phyloP scores from a whole-genome alignment of 1,140 invertebrate genomes.

The Drosophila lini region DNA sequence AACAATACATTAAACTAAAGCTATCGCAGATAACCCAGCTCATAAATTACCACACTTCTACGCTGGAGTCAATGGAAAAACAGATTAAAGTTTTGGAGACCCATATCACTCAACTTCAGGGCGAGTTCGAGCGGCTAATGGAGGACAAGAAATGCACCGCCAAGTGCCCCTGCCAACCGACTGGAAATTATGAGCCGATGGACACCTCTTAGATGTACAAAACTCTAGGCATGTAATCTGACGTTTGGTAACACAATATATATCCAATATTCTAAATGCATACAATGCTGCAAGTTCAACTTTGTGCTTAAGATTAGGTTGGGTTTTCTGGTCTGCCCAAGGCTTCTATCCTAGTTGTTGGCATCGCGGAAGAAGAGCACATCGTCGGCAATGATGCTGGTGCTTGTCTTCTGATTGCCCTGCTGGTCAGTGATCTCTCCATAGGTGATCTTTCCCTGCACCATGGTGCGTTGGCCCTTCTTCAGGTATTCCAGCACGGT shows the following conservation, averaged over 20 bases:
- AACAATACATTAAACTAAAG: not conserved
- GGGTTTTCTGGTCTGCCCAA: slow-evolving; percentile 5
- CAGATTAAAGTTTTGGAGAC: slow-evolving; percentile 21
- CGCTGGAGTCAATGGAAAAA: slow-evolving; percentile 34
- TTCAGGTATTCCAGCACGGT: slow-evolving; percentile 91
- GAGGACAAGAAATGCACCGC: not conserved
- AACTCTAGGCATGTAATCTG: slow-evolving; percentile 11
- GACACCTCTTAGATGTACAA: not conserved
- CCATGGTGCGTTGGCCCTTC: slow-evolving; percentile 94
- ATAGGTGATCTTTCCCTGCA: slow-evolving; percentile 93
- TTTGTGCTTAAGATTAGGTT: slow-evolving; percentile 60
- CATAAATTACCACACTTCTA: slow-evolving; percentile 35
- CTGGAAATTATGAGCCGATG: not conserved
- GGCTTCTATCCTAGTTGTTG: slow-evolving; percentile 40
- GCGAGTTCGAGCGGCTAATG: slow-evolving; percentile 10
- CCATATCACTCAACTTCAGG: not conserved
- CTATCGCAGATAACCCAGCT: slow-evolving; percentile 30
- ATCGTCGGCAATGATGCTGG: slow-evolving; percentile 94
- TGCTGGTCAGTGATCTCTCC: slow-evolving; percentile 92
- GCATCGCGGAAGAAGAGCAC: slow-evolving; percentile 90
- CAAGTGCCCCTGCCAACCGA: slow-evolving; percentile 10
- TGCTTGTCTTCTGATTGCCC: slow-evolving; percentile 89
- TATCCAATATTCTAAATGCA: slow-evolving; percentile 46
- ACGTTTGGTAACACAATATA: slow-evolving; percentile 16
- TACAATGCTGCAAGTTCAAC: slow-evolving; percentile 63